Conservation (phyloP, 2,797 vertebrate species). For the Liasis olivaceus region DNA sequence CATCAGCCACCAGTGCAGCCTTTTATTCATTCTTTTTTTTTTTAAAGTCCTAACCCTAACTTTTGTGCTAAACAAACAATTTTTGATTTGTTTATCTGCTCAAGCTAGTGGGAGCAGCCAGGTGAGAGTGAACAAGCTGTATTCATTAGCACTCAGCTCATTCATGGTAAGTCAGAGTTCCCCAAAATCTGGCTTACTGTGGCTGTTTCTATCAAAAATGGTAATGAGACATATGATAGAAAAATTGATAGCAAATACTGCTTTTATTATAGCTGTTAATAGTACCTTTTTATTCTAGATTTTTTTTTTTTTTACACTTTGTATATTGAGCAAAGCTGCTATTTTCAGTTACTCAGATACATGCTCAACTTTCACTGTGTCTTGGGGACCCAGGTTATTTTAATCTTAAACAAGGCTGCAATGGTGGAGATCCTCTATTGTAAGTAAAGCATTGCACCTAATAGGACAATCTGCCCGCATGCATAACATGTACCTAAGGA, state of each 20-base stretch:
- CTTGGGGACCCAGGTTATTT: slow-evolving; percentile 64
- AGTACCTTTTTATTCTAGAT: slow-evolving; percentile 44
- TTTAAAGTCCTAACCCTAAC: background rate
- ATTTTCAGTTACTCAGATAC: slow-evolving; percentile 68
- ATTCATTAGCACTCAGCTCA: background rate
- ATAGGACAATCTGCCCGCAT: slow-evolving; percentile 67
- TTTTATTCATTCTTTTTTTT: background rate
- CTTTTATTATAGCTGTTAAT: slow-evolving; percentile 44
- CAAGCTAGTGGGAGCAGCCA: background rate
- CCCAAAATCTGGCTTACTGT: background rate
- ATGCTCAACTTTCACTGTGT: slow-evolving; percentile 65
- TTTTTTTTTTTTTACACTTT: slow-evolving; percentile 35
- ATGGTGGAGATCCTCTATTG: slow-evolving; percentile 69
- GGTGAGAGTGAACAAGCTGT: background rate
- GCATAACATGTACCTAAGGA: slow-evolving; percentile 54
- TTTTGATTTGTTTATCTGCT: background rate
- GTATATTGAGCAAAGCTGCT: slow-evolving; percentile 60
- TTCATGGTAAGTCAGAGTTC: background rate
- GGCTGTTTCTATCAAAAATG: slow-evolving; percentile 2
- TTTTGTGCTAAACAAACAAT: background rate
- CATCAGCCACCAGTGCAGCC: background rate
- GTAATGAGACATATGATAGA: slow-evolving; percentile 16
- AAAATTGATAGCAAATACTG: slow-evolving; percentile 23
- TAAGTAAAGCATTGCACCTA: slow-evolving; percentile 64
- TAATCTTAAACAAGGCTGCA: slow-evolving; percentile 70